Base-by-base conservation (phyloP, 2,113 vertebrate genomes). In the Thymallus thymallus region DNA sequence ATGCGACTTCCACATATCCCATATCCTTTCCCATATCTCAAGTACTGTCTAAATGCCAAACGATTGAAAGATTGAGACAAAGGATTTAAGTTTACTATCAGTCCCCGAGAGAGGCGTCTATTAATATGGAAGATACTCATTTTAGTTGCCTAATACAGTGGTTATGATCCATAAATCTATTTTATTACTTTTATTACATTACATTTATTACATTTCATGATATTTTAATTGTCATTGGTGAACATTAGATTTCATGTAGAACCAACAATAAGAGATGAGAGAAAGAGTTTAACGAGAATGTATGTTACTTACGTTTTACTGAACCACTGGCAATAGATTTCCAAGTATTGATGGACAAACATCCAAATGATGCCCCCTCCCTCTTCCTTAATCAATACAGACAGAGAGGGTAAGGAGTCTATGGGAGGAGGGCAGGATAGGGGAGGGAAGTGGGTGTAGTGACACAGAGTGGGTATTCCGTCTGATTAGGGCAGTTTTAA, bases 401-500 rank as follows among this genome's bases (percentile, higher is more conserved):
- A 86, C 82, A 23, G 65, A 72, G 64, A 79, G 78, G 51, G 51
- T 63, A 73, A 23, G 41, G 30, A 77, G 72, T 18, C 20, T 75
- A 74, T 79, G 70, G 83, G 73, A 69, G 56, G 6, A 74, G 78
- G 70, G 82, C 73, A 69, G 56, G n/a, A 9, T 3, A 41, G 20
- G 56, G 2, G 56, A 22, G 56, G 56, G 48, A 68, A 63, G 18
- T 23, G 76, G 14, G 14, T 51, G n/a, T 66, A 63, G 68, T 73
- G 88, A 88, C 86, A 88, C 91, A 89, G 89, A 92, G 85, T 76
- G 76, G 76, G 91, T 89, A 92, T 92, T 91, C 91, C 84, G 76
- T 58, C 85, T 91, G 90, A 93, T 92, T 91, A 91, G 89, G 88
- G 84, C 87, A 89, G 90, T 89, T 93, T 93, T 93, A 93, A 92